Base-by-base conservation (phyloP, 2,888 invertebrate species). In the Anagyrus pseudococci region DNA sequence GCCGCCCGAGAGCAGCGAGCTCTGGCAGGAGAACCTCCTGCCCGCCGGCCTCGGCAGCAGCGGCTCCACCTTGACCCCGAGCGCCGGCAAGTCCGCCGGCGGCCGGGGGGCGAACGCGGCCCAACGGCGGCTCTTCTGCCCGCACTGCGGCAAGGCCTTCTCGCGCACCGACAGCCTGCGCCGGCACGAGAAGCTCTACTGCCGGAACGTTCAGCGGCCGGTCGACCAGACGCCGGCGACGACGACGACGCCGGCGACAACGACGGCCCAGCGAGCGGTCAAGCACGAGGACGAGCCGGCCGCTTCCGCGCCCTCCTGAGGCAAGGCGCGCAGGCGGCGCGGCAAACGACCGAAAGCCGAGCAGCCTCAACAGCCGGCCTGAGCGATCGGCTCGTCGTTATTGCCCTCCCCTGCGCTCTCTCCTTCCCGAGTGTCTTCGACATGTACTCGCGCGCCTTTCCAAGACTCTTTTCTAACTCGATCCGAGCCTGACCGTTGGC, bases 121-220 rank as follows among this genome's bases (percentile, higher is more conserved):
- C n/a, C 58, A 61, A 15, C 64, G 67, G 7, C 46, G 64, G 6
- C 58, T 64, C 37, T 67, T 55, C 41, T 68, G 68, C n/a, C 33
- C 58, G 0, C 49, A 70, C 10, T 77, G 77, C 63, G 72, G 72
- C 22, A 74, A 72, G 49, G 70, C 67, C 7, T 77, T 76, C 62
- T 76, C 76, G 4, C 70, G 77, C 29, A 66, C 73, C 33, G 77
- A 77, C 59, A 77, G 76, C 49, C 67, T 77, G 13, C 72, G 72
- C 29, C 73, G 77, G 47, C 77, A 77, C 67, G 73, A 75, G 64
- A 77, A 76, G 68, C 67, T 69, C 19, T 77, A 77, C 62, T 77
- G 77, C 57, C 69, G 68, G 53, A 72, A 69, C 26, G 75, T 72
- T 26, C 64, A 46, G 6, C 46, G 22, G 7, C 33, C 46, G 33